A percentile compares a stretch with the other conserved stretches of the same genome.
Conservation (phyloP, 1,140 invertebrate genomes). For the Bombus ignitus region DNA sequence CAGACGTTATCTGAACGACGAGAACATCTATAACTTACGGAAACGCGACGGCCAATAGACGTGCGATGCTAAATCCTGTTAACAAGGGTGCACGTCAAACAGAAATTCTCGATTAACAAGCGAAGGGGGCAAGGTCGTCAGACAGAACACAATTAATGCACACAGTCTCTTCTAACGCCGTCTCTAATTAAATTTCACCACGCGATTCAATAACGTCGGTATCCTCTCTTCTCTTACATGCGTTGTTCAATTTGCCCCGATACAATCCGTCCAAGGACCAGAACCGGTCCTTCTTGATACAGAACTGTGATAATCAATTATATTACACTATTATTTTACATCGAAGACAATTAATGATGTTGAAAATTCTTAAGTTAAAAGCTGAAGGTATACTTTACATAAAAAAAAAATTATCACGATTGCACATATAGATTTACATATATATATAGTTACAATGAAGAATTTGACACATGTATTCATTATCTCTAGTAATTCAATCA, state of each 20-base stretch:
- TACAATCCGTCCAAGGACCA: neutral
- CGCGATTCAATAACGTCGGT: constrained; percentile 27
- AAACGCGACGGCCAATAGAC: constrained; percentile 36
- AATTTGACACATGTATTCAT: neutral
- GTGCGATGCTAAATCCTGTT: constrained; percentile 31
- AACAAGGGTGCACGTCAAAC: constrained; percentile 23
- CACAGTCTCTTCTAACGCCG: neutral
- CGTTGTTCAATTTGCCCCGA: neutral
- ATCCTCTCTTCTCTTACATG: neutral
- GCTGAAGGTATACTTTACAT: neutral
- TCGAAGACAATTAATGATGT: neutral
- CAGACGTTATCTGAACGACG: constrained; percentile 35
- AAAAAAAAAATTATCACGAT: neutral
- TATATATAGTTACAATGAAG: neutral
- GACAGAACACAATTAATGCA: constrained; percentile 22
- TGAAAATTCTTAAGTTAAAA: neutral
- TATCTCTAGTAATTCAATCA: neutral
- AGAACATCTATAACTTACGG: constrained; percentile 14
- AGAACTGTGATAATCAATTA: too few relatives aligned
- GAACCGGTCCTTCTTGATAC: neutral
- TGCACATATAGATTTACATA: neutral
- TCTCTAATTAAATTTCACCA: constrained; percentile 22
- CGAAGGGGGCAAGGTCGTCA: constrained; percentile 27
- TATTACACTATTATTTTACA: neutral
- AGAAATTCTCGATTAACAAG: constrained; percentile 28